A percentile compares a stretch with the other conserved stretches of the same genome.
Conservation (phyloP, 2,888 invertebrate species). For the Acanthococcus lagerstroemiae region DNA sequence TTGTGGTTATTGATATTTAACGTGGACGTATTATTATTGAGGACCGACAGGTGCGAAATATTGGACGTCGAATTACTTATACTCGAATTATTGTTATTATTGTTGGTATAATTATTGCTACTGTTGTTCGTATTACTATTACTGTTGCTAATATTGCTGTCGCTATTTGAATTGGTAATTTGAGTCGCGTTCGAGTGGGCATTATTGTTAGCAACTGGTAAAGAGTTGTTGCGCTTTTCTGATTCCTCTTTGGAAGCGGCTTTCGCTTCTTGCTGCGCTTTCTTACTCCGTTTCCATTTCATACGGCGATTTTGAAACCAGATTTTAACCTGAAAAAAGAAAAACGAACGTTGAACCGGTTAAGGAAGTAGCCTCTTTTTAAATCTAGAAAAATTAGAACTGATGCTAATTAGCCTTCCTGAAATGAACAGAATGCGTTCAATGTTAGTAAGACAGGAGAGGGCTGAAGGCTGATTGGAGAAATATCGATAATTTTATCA, state of each 20-base stretch:
- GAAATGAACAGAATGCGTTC: no score
- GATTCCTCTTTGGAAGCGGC: slow-evolving; percentile 33
- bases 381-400: neutral
- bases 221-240: slow-evolving; percentile 22
- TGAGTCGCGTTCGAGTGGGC: no score
- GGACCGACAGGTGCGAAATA: neutral
- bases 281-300: slow-evolving; percentile 98
- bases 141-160: slow-evolving; percentile 3
- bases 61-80: neutral
- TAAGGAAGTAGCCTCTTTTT: neutral
- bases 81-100: neutral
- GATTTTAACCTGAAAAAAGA: slow-evolving; percentile 75
- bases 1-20: slow-evolving; percentile 13
- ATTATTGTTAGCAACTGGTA: slow-evolving; percentile 1
- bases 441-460: no score
- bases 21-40: slow-evolving; percentile 19
- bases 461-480: no score
- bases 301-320: slow-evolving; percentile 98
- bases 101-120: slow-evolving; percentile 13
- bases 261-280: slow-evolving; percentile 75
- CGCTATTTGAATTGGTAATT: neutral
- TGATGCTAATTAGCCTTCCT: no score
- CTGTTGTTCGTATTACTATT: slow-evolving; percentile 18
- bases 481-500: no score
- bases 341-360: neutral